Evolutionary conservation across 2,797 vertebrate species (phyloP).

Genomic region (Platyrinchus mystaceus): DNA sequence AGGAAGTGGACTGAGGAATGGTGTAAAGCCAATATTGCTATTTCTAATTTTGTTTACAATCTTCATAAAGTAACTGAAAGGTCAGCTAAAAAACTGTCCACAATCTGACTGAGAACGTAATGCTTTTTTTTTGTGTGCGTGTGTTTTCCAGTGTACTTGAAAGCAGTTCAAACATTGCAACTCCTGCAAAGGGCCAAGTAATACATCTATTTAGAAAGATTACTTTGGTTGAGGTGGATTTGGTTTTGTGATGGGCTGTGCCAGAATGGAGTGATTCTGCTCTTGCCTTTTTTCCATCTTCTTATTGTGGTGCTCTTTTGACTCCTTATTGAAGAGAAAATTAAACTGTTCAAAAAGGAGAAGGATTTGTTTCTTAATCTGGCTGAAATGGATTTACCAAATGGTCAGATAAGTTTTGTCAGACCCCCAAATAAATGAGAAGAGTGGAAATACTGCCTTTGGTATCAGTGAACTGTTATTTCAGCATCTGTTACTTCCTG

Average conservation of each 20-base stretch:
- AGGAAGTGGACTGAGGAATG: conserved; percentile 1
- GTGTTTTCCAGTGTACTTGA: not conserved
- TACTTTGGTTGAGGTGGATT: not conserved
- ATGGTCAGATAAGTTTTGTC: not conserved
- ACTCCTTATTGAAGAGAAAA: not conserved
- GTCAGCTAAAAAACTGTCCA: not conserved
- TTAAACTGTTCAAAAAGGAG: not conserved
- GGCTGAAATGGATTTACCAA: not conserved
- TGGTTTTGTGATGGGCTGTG: not conserved
- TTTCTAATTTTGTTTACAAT: not conserved
- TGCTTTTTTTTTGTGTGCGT: too few relatives aligned
- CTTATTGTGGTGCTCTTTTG: not conserved
- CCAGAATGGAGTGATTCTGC: not conserved
- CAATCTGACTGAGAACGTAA: not conserved
- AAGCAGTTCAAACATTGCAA: not conserved
- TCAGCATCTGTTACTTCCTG: not conserved
- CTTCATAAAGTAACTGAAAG: not conserved
- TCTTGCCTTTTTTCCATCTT: not conserved
- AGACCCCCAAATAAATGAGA: not conserved
- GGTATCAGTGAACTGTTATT: not conserved
- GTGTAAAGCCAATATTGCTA: not conserved
- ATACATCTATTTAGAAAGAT: not conserved
- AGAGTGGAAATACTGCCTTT: not conserved
- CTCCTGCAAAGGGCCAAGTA: not conserved
- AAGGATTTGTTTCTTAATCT: not conserved